Base-by-base conservation (phyloP, 2,113 vertebrate genomes). In the Corythornis vintsioides region DNA sequence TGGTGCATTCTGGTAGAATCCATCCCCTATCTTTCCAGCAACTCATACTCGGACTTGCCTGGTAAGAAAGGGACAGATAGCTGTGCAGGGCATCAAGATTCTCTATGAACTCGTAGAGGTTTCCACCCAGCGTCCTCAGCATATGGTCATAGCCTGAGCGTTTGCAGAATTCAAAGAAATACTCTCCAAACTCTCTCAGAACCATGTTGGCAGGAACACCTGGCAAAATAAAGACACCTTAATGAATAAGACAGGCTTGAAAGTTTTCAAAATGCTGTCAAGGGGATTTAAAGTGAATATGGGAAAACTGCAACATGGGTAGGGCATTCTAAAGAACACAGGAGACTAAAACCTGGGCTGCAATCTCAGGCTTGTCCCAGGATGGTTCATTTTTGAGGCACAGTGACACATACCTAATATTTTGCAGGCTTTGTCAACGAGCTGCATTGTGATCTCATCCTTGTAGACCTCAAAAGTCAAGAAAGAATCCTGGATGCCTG, bases 141-240 rank as follows among this genome's bases (percentile, higher is more conserved):
- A 98, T 98, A 80, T 97, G 98, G 88, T 98, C 98, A 43, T 98
- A 98, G 53, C 98, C 98, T 14, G 98, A 98, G 57, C 96, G 97
- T 91, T 98, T 98, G 85, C 98, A 98, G 92, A 98, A 98, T 83
- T 98, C 97, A 94, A 98, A 98, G 96, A 98, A 98, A 93, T 98
- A 97, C 83, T 98, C 97, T 57, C 98, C 98, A 88, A 98, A 98
- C 92, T 98, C 97, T 66, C 93, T 97, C 91, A 98, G 92, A 84
- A 98, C 97, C 40, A 85, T 73, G 56, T 98, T 97, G 65, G 97
- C 95, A 59, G 97, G 93, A 64, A 98, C 88, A 89, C 94, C 98
- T 98, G 78, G n/a, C n/a, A 91, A 96, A 90, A 90, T 29, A 92
- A 86, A 94, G 47, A 53, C 18, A 63, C 7, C 26, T 91, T 83